These are phyloP conservation scores for Eidolon dupreanum DNA, from an alignment of 2,797 vertebrate genomes.

Conservation along the genomic window DNA sequence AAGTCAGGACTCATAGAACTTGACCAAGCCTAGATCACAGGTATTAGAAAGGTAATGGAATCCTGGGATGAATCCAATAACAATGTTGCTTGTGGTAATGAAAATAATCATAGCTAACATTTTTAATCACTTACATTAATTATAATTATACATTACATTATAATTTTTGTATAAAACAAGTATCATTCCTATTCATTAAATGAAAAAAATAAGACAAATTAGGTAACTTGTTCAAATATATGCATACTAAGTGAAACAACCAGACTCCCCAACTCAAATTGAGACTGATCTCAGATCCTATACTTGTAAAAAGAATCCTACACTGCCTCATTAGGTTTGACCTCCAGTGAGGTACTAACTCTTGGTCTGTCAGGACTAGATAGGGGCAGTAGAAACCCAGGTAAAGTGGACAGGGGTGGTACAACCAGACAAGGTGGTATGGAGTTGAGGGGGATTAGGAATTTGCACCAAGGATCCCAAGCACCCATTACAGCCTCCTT, in stretches of 20 bases:
- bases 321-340: not conserved
- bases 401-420: not conserved
- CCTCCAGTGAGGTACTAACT: not conserved
- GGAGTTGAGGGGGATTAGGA: not conserved
- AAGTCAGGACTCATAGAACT: not conserved
- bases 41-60: not conserved
- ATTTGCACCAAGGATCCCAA: not conserved
- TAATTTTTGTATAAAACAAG: not conserved
- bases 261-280: not conserved
- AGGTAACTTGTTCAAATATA: not conserved
- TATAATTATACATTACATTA: not conserved
- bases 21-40: not conserved
- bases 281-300: not conserved
- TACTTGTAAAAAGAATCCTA: not conserved
- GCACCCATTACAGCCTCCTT: not conserved
- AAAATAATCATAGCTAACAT: not conserved
- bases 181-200: not conserved
- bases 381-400: not conserved
- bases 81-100: not conserved
- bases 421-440: fast-evolving
- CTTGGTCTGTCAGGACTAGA: not conserved
- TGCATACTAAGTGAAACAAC: not conserved
- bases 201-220: not conserved
- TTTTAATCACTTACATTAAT: not conserved
- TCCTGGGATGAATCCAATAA: not conserved